Evolutionary conservation across 2,888 invertebrate species (phyloP), one percentile per base, ranked within the genome.

Genomic region (Caenorhabditis virilis): DNA sequence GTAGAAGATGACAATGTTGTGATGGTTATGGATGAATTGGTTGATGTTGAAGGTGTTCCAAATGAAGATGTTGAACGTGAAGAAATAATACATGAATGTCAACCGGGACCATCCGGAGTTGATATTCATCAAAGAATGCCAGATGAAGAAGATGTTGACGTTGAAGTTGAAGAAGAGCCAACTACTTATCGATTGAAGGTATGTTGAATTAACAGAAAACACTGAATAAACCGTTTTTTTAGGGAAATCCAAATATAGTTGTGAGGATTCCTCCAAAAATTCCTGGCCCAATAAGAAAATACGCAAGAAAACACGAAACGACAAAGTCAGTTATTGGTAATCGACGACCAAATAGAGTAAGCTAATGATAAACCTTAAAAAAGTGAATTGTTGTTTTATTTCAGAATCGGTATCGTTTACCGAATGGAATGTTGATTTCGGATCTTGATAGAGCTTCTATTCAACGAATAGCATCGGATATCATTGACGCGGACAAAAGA

Each of bases 231-330:
- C n/a, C n/a, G n/a, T n/a, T n/a, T n/a, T n/a, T n/a, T n/a, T n/a
- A n/a, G n/a, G n/a, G n/a, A n/a, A n/a, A n/a, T n/a, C n/a, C n/a
- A n/a, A n/a, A n/a, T n/a, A n/a, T n/a, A n/a, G n/a, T n/a, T n/a
- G n/a, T n/a, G n/a, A n/a, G n/a, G n/a, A n/a, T n/a, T n/a, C n/a
- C n/a, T n/a, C n/a, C n/a, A n/a, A n/a, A n/a, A n/a, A n/a, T n/a
- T n/a, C n/a, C n/a, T n/a, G n/a, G n/a, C n/a, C n/a, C n/a, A n/a
- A 30, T 9, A 15, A 22, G 25, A n/a, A 33, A 33, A 33, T 18
- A 22, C 38, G 38, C 33, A 25, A 36, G 35, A 20, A 22, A 18
- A 47, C 47, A 33, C 23, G 47, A 30, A 35, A 47, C 30, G 22
- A 47, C 47, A 22, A 33, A 47, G 35, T 33, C 26, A 16, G 33